A percentile compares a stretch with the other conserved stretches of the same genome.
These are phyloP conservation scores for Meriones psammophilus DNA, from an alignment of 2,797 vertebrate genomes.

Conservation along the genomic window DNA sequence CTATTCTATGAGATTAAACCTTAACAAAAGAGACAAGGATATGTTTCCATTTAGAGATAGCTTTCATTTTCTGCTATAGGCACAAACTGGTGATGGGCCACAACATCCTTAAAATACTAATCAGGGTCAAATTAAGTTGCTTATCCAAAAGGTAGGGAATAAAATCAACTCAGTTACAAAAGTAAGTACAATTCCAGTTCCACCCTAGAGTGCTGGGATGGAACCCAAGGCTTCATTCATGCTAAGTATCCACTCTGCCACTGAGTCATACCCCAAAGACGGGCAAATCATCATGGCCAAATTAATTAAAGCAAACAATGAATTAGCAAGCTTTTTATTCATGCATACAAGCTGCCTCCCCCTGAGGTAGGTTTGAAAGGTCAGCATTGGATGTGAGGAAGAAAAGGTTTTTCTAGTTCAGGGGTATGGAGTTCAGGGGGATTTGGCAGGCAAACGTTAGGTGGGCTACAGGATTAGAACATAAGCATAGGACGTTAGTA, in stretches of 20 bases:
- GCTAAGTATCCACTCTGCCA: not conserved
- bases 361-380: not conserved
- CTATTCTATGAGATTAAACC: not conserved
- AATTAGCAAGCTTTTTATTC: not conserved
- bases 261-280: not conserved
- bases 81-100: not conserved
- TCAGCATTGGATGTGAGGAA: not conserved
- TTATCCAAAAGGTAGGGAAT: not conserved
- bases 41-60: not conserved
- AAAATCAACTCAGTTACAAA: constrained; percentile 31
- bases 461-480: not conserved
- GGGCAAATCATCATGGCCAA: not conserved
- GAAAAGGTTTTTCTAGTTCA: not conserved
- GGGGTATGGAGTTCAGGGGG: not conserved
- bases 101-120: not conserved
- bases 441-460: not conserved
- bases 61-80: not conserved
- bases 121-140: not conserved
- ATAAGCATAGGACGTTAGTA: not conserved
- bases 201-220: not conserved
- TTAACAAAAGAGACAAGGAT: not conserved
- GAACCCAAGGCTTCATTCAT: not conserved
- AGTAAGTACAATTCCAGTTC: not conserved
- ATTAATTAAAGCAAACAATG: not conserved
- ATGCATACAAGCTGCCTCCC: not conserved